Evolutionary conservation across 2,888 invertebrate species (phyloP).

Genomic region (Lomographa bimaculata): DNA sequence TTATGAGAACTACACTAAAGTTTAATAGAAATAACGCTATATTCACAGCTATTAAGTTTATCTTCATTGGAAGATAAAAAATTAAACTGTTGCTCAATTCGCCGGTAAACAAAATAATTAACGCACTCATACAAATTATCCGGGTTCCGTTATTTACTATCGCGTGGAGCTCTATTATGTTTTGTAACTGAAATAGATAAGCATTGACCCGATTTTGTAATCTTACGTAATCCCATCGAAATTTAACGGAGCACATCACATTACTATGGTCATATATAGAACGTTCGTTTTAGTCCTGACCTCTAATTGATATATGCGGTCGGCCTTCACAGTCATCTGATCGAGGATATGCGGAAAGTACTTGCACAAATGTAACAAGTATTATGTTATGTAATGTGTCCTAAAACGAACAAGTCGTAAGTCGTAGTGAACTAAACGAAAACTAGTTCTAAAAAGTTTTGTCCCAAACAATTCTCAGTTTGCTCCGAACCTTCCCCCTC

Average conservation of each 20-base stretch:
- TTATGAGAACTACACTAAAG: no score
- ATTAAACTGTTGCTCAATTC: slow-evolving; percentile 4
- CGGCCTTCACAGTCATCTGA: slow-evolving; percentile 37
- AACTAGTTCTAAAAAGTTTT: slow-evolving; percentile 16
- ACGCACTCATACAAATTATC: slow-evolving; percentile 12
- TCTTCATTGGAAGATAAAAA: neutral
- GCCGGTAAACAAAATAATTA: slow-evolving; percentile 23
- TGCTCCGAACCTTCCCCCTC: slow-evolving; percentile 15
- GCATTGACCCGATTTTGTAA: slow-evolving; percentile 46
- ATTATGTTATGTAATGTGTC: slow-evolving; percentile 11
- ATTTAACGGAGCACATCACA: slow-evolving; percentile 14
- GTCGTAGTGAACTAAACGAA: slow-evolving; percentile 12
- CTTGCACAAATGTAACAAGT: slow-evolving; percentile 24
- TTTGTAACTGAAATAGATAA: slow-evolving; percentile 42
- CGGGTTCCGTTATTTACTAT: slow-evolving; percentile 21
- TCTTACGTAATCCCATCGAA: slow-evolving; percentile 35
- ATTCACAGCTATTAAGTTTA: no score
- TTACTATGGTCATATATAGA: slow-evolving; percentile 9
- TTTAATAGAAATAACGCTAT: no score
- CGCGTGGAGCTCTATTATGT: slow-evolving; percentile 29
- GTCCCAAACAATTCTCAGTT: slow-evolving; percentile 13
- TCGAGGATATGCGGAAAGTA: slow-evolving; percentile 31
- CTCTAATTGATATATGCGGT: slow-evolving; percentile 40
- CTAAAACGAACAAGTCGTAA: slow-evolving; percentile 11
- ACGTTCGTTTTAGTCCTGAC: slow-evolving; percentile 30